Conservation (phyloP, 2,888 invertebrate species). For the Branchellion lobata region DNA sequence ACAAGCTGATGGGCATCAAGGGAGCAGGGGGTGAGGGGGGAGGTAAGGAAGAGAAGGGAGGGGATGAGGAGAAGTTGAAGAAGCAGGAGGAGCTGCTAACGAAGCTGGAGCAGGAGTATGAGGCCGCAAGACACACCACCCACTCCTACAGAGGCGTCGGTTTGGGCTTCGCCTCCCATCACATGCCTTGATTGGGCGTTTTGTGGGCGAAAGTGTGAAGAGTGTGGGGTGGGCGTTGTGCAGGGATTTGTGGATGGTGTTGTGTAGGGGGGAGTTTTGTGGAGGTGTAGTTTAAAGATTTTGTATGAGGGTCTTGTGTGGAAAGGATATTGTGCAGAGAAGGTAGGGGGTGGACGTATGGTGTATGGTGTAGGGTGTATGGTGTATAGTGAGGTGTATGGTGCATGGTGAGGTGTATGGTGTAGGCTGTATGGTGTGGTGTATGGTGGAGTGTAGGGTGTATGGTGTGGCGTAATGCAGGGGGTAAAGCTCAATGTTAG, state of each 20-base stretch:
- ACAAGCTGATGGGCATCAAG: conserved; percentile 81
- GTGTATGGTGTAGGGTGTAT: no score
- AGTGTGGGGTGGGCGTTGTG: not conserved
- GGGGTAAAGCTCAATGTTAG: no score
- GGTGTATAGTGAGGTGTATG: no score
- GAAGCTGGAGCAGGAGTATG: conserved; percentile 92
- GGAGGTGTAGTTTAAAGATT: no score
- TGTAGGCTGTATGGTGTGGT: no score
- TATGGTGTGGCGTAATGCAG: no score
- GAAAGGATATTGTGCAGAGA: no score
- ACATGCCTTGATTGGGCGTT: conserved; percentile 14
- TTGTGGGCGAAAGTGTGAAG: not conserved
- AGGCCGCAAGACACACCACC: conserved; percentile 89
- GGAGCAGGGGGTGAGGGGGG: conserved; percentile 55
- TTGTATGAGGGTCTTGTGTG: no score
- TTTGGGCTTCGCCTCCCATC: conserved; percentile 59
- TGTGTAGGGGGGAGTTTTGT: not conserved
- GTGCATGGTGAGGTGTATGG: no score
- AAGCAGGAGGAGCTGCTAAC: conserved; percentile 76
- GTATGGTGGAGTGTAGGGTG: no score
- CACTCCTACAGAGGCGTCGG: conserved; percentile 81
- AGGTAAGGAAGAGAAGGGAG: conserved; percentile 3
- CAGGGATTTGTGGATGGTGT: not conserved
- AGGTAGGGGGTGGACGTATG: no score
- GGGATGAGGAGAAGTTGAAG: conserved; percentile 55